Base-by-base conservation (phyloP, 2,797 vertebrate genomes). In the Acanthurus tractus region DNA sequence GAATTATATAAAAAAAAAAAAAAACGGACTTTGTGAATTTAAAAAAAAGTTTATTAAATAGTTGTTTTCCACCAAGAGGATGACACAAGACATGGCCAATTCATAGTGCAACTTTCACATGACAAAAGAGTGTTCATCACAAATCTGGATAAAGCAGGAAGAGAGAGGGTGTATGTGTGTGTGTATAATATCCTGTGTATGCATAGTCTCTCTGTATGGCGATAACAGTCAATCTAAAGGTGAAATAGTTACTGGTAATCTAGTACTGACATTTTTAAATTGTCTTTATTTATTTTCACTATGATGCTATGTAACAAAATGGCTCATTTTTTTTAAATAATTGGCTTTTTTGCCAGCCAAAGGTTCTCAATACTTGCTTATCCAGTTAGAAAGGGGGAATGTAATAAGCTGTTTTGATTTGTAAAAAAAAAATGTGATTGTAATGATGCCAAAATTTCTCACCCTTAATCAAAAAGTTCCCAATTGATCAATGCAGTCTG, bases 11-110 rank as follows among this genome's bases (percentile, higher is more conserved):
- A 25, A 53, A 29, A 29, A 25, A 25, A 3, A 4, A 75, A 68
- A 25, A 81, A 23, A 70, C 44, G 63, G 22, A 59, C 13, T 15
- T 25, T 36, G 22, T 82, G 22, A 65, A 57, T 81, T 79, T 15
- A 76, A 56, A 70, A 77, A 61, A 40, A 74, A 70, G 80, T 90
- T 92, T 89, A 90, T 88, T 90, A 85, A 87, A 83, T 90, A 78
- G 69, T 57, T 52, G 14, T 81, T 78, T 57, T 79, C 73, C 58
- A 77, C 42, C 44, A 74, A 81, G 75, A 79, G 40, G 70, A 81
- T 79, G 67, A 76, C 88, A 83, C 76, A 82, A 82, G 36, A 85
- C 71, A 85, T 44, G 55, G 75, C 75, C 74, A 69, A 82, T 70
- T 74, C 34, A 77, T 67, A 80, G 83, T 82, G 86, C 74, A 87